Conservation (phyloP, 2,888 invertebrate species). For the Nomada hirtipes region DNA sequence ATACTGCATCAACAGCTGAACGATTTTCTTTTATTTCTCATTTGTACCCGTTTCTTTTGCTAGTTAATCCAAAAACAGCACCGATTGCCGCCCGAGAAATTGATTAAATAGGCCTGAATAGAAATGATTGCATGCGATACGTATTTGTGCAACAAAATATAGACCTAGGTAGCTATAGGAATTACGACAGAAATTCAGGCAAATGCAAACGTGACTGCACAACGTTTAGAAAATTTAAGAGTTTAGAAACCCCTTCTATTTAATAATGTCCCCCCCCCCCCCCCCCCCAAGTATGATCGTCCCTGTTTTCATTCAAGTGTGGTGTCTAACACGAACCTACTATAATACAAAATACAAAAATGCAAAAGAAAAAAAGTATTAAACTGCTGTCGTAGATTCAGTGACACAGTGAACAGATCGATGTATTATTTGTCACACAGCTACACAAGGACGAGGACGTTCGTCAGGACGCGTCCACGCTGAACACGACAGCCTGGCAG, state of each 20-base stretch:
- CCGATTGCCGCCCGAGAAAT: too few relatives aligned
- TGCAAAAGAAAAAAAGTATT: neutral
- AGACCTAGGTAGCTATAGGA: neutral
- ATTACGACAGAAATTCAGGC: neutral
- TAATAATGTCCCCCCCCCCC: too few relatives aligned
- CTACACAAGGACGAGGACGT: constrained; percentile 72
- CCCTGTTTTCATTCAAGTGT: constrained; percentile 11
- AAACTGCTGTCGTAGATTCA: neutral
- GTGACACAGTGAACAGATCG: neutral
- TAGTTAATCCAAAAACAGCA: neutral
- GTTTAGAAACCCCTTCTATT: neutral
- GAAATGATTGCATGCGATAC: constrained; percentile 22
- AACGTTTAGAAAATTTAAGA: neutral
- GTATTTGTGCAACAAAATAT: neutral
- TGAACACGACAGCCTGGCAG: constrained; percentile 77
- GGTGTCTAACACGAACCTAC: constrained; percentile 4
- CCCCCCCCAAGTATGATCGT: constrained; percentile 10
- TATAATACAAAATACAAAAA: neutral
- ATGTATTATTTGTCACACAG: constrained; percentile 51
- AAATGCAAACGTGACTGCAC: constrained; percentile 37
- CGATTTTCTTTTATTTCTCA: neutral
- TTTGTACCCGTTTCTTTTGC: neutral
- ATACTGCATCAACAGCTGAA: neutral
- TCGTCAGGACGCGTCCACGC: constrained; percentile 65
- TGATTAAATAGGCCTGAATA: neutral